Evolutionary conservation across 2,888 invertebrate genomes (phyloP).

Genomic region (Rotaria socialis): DNA sequence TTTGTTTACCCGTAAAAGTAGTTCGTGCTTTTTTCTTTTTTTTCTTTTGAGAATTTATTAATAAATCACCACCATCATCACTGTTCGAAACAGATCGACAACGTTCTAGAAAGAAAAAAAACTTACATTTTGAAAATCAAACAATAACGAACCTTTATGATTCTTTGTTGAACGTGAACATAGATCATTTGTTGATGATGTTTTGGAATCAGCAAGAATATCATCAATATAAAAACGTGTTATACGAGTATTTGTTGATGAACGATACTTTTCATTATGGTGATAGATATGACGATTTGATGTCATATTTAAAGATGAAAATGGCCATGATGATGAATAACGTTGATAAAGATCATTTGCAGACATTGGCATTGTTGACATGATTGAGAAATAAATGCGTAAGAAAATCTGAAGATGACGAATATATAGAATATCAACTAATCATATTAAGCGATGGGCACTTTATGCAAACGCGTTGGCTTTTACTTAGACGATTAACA

Average conservation of each 20-base stretch:
- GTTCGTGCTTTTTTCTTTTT: constrained; percentile 74
- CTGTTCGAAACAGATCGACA: constrained; percentile 3
- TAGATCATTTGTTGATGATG: not conserved
- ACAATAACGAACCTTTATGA: not conserved
- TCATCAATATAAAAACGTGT: constrained; percentile 33
- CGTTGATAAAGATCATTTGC: constrained; percentile 22
- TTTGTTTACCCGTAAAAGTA: constrained; percentile 88
- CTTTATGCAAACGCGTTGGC: constrained; percentile 26
- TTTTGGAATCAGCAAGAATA: constrained; percentile 9
- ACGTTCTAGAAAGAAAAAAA: not conserved
- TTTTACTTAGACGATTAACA: constrained; percentile 25
- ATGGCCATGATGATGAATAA: constrained; percentile 33
- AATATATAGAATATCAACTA: constrained; percentile 28
- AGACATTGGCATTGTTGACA: constrained; percentile 15
- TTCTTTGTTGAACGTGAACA: not conserved
- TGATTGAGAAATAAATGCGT: not conserved
- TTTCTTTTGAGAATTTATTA: constrained; percentile 16
- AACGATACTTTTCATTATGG: not conserved
- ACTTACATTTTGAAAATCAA: not conserved
- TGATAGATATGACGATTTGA: not conserved
- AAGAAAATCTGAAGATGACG: constrained; percentile 11
- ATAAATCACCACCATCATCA: constrained; percentile 31
- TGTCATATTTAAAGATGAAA: not conserved
- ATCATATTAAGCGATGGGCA: constrained; percentile 29
- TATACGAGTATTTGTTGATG: not conserved